Evolutionary conservation across 2,797 vertebrate genomes (phyloP).

Genomic region (Pelobates cultripes): DNA sequence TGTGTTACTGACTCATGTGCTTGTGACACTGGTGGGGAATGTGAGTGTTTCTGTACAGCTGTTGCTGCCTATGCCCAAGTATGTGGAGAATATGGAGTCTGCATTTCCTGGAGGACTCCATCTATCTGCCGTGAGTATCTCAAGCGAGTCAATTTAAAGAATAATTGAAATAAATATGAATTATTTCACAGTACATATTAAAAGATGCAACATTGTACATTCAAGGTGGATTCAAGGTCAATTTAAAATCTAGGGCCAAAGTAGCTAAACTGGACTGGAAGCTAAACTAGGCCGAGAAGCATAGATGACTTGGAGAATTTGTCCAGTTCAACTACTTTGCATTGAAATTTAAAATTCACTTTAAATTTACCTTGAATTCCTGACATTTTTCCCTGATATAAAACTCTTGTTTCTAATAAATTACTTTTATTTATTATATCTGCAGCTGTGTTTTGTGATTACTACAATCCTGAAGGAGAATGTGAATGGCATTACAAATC

Average conservation of each 20-base stretch:
- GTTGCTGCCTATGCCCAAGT: constrained; percentile 89
- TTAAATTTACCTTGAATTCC: too few species aligned
- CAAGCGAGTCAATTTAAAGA: not conserved
- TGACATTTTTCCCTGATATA: too few species aligned
- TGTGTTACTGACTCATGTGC: constrained; percentile 86
- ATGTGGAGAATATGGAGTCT: constrained; percentile 80
- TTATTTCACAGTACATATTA: not conserved
- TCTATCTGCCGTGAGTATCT: constrained; percentile 86
- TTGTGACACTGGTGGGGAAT: constrained; percentile 85
- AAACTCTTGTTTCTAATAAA: too few species aligned
- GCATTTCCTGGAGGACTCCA: constrained; percentile 87
- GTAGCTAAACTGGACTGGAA: too few species aligned
- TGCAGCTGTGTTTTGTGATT: constrained; percentile 93
- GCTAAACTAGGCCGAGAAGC: too few species aligned
- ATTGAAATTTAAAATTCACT: too few species aligned
- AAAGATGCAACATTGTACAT: too few species aligned
- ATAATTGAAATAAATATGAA: not conserved
- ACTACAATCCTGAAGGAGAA: constrained; percentile 79
- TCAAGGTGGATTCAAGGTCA: too few species aligned
- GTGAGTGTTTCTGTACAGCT: constrained; percentile 87
- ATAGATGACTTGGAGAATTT: too few species aligned
- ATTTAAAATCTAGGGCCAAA: too few species aligned
- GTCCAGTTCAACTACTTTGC: too few species aligned
- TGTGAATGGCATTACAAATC: constrained; percentile 93
- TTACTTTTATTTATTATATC: not conserved